phyloP scores from a whole-genome alignment of 2,888 invertebrate genomes.

The Syrphus vitripennis region DNA sequence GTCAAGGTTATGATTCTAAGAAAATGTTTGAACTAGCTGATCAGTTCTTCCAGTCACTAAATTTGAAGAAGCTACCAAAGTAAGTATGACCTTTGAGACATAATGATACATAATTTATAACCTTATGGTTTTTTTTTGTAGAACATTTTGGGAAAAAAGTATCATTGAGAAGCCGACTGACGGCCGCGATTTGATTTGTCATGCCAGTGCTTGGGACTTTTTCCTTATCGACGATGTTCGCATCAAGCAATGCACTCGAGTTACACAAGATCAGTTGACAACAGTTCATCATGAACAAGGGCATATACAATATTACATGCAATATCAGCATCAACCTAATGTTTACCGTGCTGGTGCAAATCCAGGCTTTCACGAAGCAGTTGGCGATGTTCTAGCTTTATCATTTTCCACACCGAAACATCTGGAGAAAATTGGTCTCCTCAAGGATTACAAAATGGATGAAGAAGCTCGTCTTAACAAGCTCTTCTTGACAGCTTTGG shows the following conservation, averaged over 20 bases:
- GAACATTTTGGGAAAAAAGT: conserved; percentile 92
- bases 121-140: neutral
- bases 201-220: conserved; percentile 95
- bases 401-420: conserved; percentile 88
- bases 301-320: conserved; percentile 86
- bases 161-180: conserved; percentile 90
- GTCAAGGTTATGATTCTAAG: conserved; percentile 87
- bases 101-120: no score
- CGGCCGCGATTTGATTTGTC: conserved; percentile 89
- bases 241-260: conserved; percentile 85
- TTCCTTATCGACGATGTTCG: conserved; percentile 90
- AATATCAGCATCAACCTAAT: conserved; percentile 84
- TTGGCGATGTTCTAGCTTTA: conserved; percentile 87
- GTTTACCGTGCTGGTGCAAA: conserved; percentile 84
- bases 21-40: conserved; percentile 93
- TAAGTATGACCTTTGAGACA: conserved; percentile 36
- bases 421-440: conserved; percentile 86
- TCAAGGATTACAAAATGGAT: conserved; percentile 84
- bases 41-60: conserved; percentile 92
- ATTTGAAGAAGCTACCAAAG: conserved; percentile 89
- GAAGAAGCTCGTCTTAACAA: conserved; percentile 86
- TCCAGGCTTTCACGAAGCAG: conserved; percentile 88
- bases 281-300: conserved; percentile 87
- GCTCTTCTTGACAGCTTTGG: conserved; percentile 86
- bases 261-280: conserved; percentile 83